A percentile compares a stretch with the other conserved stretches of the same genome.
phyloP scores from a whole-genome alignment of 2,113 vertebrate genomes.

The Alligator mississippiensis region DNA sequence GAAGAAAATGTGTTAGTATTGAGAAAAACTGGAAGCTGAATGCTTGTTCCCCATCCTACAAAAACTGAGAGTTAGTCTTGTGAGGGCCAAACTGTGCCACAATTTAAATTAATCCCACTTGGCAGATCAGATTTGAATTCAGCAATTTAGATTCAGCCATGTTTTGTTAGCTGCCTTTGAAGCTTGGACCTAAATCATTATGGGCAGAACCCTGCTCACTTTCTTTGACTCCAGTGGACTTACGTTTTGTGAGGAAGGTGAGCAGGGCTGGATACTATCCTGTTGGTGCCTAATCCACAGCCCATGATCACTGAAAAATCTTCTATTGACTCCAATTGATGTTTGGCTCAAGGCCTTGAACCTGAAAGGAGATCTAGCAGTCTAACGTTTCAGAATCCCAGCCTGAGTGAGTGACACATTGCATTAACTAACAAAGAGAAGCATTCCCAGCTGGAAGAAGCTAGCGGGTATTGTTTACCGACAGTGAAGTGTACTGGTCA shows the following conservation, averaged over 20 bases:
- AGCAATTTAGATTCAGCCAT: not conserved
- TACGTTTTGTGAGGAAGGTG: not conserved
- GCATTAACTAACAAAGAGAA: not conserved
- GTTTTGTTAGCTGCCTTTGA: not conserved
- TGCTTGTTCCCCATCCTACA: not conserved
- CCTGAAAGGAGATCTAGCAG: not conserved
- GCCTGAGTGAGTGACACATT: not conserved
- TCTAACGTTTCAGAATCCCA: not conserved
- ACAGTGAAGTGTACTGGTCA: too few relatives aligned
- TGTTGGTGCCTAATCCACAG: not conserved
- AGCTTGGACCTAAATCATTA: not conserved
- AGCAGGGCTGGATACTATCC: not conserved
- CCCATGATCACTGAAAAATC: too few relatives aligned
- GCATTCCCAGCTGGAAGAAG: not conserved
- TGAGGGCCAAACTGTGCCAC: not conserved
- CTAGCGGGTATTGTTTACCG: too few relatives aligned
- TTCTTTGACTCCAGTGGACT: not conserved
- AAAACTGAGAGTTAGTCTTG: not conserved
- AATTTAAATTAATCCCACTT: not conserved
- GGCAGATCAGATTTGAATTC: not conserved
- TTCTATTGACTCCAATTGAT: not conserved
- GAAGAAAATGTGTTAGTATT: not conserved
- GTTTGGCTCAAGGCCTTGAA: not conserved
- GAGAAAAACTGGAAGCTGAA: not conserved
- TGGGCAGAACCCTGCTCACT: not conserved